Evolutionary conservation across 2,888 invertebrate genomes (phyloP), one percentile per base, ranked within the genome.

Genomic region (Tenodera sinensis): DNA sequence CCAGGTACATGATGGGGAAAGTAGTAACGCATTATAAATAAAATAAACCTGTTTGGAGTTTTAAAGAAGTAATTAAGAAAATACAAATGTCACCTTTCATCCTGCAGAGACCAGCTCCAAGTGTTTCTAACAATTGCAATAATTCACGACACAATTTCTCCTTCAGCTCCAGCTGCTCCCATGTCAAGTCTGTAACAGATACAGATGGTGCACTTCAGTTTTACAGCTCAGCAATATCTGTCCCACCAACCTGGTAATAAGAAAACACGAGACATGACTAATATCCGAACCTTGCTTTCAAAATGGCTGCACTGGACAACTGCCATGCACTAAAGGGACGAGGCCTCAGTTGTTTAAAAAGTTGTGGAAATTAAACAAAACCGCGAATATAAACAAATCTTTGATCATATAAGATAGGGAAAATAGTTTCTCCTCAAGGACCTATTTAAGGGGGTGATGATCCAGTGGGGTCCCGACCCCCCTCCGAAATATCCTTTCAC

Each of bases 91-190:
- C 90, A 91, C 92, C 91, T 90, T 89, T 91, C 83, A 91, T 90
- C 20, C 91, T 89, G 81, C 91, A 92, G 28, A 90, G 89, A 1
- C 96, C 96, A 92, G 94, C 94, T 92, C 94, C 93, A 92, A 96
- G 93, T 92, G 93, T 93, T 92, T 95, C 94, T 92, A 95, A 92
- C 91, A 95, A 93, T 91, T 93, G 92, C 92, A 96, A 93, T 91
- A 95, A 93, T 92, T 95, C 95, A 90, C 94, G 93, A 93, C 96
- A 96, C 91, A 95, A 95, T 91, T 92, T 93, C 93, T 94, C 94
- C 93, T 96, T 96, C 92, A 94, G 92, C 90, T 93, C 92, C 91
- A 96, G 93, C 89, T 95, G 94, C 83, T 94, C 93, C 91, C 95
- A 94, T 91, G 95, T 93, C 91, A 96, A 93, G 93, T 95, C 96